phyloP scores from a whole-genome alignment of 2,888 invertebrate genomes.

The Troides oblongomaculatus region DNA sequence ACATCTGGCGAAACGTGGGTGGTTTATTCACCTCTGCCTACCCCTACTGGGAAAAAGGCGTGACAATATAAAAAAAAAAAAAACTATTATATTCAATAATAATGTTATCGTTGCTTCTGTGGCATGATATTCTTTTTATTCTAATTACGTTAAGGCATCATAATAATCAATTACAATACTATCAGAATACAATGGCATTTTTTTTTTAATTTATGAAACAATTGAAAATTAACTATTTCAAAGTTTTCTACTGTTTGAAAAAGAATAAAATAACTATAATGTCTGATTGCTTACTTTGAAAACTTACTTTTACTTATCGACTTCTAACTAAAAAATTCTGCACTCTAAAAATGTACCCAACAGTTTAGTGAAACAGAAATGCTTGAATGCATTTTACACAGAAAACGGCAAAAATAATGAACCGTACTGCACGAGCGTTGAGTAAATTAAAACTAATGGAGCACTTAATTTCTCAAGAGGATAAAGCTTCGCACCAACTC shows the following conservation, averaged over 20 bases:
- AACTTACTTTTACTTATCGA: neutral
- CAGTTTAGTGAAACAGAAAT: constrained; percentile 34
- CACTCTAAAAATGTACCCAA: constrained; percentile 3
- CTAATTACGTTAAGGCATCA: too few species aligned
- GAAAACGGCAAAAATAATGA: constrained; percentile 70
- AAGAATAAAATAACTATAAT: neutral
- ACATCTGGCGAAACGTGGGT: too few species aligned
- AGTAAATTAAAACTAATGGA: constrained; percentile 80
- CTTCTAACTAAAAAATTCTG: neutral
- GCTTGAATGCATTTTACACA: constrained; percentile 67
- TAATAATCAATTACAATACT: too few species aligned
- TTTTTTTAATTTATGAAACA: too few species aligned
- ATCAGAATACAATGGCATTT: too few species aligned
- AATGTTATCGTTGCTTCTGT: too few species aligned
- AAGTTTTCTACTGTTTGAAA: neutral
- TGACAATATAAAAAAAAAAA: too few species aligned
- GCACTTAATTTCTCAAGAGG: constrained; percentile 78
- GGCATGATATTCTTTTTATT: too few species aligned
- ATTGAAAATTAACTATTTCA: too few species aligned
- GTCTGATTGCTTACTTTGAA: neutral
- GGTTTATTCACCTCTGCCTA: too few species aligned
- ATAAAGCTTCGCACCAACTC: constrained; percentile 56
- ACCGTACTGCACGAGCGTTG: constrained; percentile 57
- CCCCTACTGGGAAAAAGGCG: too few species aligned
- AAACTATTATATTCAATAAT: too few species aligned